phyloP scores from a whole-genome alignment of 2,888 invertebrate species.

The Baronia brevicornis region DNA sequence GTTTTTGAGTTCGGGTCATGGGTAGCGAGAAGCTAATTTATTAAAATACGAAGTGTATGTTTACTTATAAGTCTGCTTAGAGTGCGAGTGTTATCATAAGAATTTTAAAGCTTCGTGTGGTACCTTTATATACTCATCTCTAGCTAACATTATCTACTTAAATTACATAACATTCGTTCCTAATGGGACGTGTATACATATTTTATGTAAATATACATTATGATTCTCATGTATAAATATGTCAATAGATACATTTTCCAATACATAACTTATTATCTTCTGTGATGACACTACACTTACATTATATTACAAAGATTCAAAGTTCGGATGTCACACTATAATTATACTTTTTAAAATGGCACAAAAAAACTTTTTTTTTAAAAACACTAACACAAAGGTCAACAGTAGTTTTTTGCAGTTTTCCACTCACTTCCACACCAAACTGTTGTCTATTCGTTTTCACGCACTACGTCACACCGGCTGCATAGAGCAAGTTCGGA shows the following conservation, averaged over 20 bases:
- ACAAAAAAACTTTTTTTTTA: constrained; percentile 74
- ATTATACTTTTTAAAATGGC: constrained; percentile 72
- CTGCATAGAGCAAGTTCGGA: constrained; percentile 26
- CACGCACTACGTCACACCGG: constrained; percentile 35
- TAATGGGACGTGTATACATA: constrained; percentile 76
- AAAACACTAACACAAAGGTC: constrained; percentile 73
- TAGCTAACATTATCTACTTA: constrained; percentile 68
- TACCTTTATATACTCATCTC: constrained; percentile 65
- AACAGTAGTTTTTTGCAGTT: constrained; percentile 62
- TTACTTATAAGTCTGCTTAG: constrained; percentile 62
- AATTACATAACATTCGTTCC: constrained; percentile 73
- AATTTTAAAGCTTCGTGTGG: constrained; percentile 76
- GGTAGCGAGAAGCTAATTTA: constrained; percentile 26
- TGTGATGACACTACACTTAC: constrained; percentile 68
- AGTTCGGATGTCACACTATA: constrained; percentile 74
- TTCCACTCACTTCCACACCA: constrained; percentile 48
- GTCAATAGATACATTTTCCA: constrained; percentile 69
- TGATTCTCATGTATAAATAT: constrained; percentile 72
- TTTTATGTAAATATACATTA: constrained; percentile 72
- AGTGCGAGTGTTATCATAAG: constrained; percentile 75
- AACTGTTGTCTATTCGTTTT: constrained; percentile 29
- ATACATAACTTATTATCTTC: constrained; percentile 69
- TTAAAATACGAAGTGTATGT: constrained; percentile 42
- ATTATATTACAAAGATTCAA: constrained; percentile 70
- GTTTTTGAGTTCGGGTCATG: constrained; percentile 6